A percentile compares a stretch with the other conserved stretches of the same genome.
These are phyloP conservation scores for Ormyrus thymus DNA, from an alignment of 2,888 invertebrate genomes.

Conservation along the genomic window DNA sequence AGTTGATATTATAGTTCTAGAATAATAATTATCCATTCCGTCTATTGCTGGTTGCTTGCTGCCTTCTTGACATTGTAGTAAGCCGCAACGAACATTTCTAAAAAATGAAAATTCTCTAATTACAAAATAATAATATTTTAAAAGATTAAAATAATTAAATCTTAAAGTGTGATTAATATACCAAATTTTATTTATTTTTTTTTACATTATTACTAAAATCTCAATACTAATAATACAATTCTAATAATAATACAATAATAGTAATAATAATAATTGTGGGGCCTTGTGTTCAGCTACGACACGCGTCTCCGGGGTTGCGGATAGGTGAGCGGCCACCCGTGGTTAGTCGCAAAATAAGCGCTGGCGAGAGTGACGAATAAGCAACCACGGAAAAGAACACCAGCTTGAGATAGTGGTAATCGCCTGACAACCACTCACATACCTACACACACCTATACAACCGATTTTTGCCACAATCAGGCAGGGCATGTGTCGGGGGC, in stretches of 20 bases:
- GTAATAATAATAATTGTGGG: not conserved
- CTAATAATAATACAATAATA: constrained; percentile 4
- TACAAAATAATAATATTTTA: too few species aligned
- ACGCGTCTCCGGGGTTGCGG: not conserved
- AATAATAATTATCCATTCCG: constrained; percentile 88
- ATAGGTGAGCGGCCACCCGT: not conserved
- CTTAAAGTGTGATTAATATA: too few species aligned
- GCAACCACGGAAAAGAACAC: not conserved
- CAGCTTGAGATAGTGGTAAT: not conserved
- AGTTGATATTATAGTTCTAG: constrained; percentile 91
- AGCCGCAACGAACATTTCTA: constrained; percentile 94
- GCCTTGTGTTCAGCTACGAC: not conserved
- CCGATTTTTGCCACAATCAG: not conserved
- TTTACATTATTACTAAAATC: too few species aligned
- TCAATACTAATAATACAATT: too few species aligned
- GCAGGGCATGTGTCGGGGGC: not conserved
- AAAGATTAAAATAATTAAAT: too few species aligned
- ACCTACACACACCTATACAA: not conserved
- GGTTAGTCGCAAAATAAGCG: not conserved
- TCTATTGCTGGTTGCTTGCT: constrained; percentile 87
- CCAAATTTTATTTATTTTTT: too few species aligned
- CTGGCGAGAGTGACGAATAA: not conserved
- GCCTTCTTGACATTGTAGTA: constrained; percentile 95
- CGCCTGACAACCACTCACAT: not conserved
- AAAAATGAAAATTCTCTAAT: constrained; percentile 21